Conservation (phyloP, 2,797 vertebrate genomes). For the Limnodromus scolopaceus region DNA sequence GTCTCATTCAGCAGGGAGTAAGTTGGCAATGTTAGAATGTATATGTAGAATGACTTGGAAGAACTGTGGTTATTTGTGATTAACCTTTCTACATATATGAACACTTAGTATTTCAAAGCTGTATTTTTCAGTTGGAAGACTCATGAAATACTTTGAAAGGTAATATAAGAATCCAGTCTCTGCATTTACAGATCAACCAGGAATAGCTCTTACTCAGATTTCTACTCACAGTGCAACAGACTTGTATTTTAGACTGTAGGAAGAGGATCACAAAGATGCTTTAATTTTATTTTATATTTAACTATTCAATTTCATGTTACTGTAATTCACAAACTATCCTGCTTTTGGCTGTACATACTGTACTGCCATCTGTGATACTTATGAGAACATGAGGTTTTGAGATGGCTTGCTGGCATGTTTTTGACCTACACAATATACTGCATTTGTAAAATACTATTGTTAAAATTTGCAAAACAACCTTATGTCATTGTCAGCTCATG, state of each 20-base stretch:
- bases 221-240: background rate
- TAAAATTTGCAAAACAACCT: background rate
- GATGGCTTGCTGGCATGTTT: background rate
- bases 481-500: background rate
- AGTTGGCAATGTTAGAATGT: background rate
- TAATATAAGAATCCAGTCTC: background rate
- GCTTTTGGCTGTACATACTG: background rate
- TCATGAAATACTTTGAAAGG: background rate
- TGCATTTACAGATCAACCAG: background rate
- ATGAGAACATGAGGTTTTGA: background rate
- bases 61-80: background rate
- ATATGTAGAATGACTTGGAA: background rate
- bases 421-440: background rate
- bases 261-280: background rate
- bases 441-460: background rate
- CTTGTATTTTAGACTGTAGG: background rate
- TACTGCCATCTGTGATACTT: background rate
- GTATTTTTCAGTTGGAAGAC: background rate
- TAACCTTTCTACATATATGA: background rate
- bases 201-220: background rate
- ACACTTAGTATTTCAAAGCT: background rate
- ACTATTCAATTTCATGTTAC: background rate
- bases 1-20: background rate
- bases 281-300: background rate
- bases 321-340: background rate